Base-by-base conservation (phyloP, 2,797 vertebrate genomes). In the Arnoldichthys spilopterus region DNA sequence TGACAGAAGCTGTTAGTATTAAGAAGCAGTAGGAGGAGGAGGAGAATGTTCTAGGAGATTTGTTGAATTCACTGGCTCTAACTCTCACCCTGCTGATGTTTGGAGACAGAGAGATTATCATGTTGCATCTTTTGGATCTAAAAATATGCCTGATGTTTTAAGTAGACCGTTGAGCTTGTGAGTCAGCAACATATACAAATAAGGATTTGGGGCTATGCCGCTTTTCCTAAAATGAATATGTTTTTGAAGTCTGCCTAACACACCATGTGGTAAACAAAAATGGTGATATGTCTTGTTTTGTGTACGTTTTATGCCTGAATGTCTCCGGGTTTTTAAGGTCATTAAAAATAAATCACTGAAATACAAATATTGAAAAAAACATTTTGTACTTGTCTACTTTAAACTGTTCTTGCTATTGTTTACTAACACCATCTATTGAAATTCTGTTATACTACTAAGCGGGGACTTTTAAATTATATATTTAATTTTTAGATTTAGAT, bases 1-100 rank as follows among this genome's bases (percentile, higher is more conserved):
- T 72, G 78, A 76, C 68, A 74, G 75, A 77, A 34, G 53, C 75
- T 74, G 40, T 77, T 59, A 51, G 22, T 68, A 61, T 45, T 22
- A n/a, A 20, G 61, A 51, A 45, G 75, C 40, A 40, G 61, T 11
- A 15, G 22, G 51, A 26, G 22, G 54, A 30, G 28, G 18, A 32
- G 58, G 58, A 61, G 58, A 61, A 16, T 5, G 0, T 61, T 61
- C 28, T 16, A 32, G 28, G n/a, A 68, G 59, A 49, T 30, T 67
- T 73, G 49, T 22, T 11, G 51, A 58, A 40, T 26, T 77, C 53
- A 71, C 43, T 45, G 54, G 2, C 45, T 61, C 26, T 1, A 47
- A 22, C 30, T 64, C 22, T 69, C 26, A 53, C 47, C 32, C 24
- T 74, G 70, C n/a, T 15, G 51, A 69, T 43, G 1, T 34, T 30